Evolutionary conservation across 2,113 vertebrate genomes (phyloP).

Genomic region (Pao palembangensis): DNA sequence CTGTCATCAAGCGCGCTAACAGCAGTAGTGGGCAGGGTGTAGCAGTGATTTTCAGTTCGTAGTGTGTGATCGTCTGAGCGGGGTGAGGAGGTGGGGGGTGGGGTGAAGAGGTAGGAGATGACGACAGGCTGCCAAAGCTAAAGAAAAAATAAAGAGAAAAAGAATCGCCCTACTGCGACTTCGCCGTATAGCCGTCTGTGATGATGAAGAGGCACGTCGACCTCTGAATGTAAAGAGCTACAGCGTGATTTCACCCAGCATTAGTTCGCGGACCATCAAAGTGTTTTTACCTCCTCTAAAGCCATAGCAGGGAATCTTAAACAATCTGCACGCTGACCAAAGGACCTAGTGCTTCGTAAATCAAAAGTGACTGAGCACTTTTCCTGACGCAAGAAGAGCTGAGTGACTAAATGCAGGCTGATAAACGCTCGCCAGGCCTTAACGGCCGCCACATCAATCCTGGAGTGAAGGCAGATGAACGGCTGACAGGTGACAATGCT

Average conservation of each 20-base stretch:
- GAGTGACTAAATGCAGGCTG: constrained; percentile 8
- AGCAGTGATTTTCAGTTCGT: no score
- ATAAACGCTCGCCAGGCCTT: constrained; percentile 1
- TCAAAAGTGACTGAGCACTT: constrained; percentile 24
- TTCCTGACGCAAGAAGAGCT: constrained; percentile 2
- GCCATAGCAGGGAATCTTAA: constrained; percentile 1
- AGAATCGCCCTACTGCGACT: no score
- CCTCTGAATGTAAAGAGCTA: constrained; percentile 7
- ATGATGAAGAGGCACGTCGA: constrained; percentile 1
- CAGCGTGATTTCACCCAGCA: neutral
- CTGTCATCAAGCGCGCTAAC: no score
- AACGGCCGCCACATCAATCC: no score
- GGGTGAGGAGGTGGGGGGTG: no score
- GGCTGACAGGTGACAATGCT: neutral
- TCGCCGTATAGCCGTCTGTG: neutral
- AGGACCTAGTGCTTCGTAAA: constrained; percentile 3
- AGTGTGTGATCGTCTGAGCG: no score
- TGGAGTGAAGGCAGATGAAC: no score
- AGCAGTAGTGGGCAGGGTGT: no score
- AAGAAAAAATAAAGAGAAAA: no score
- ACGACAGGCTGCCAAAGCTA: no score
- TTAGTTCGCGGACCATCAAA: neutral
- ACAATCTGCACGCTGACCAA: neutral
- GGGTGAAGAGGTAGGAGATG: no score
- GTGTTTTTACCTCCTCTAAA: neutral